These are phyloP conservation scores for Lates calcarifer DNA, from an alignment of 2,113 vertebrate species.

Conservation along the genomic window DNA sequence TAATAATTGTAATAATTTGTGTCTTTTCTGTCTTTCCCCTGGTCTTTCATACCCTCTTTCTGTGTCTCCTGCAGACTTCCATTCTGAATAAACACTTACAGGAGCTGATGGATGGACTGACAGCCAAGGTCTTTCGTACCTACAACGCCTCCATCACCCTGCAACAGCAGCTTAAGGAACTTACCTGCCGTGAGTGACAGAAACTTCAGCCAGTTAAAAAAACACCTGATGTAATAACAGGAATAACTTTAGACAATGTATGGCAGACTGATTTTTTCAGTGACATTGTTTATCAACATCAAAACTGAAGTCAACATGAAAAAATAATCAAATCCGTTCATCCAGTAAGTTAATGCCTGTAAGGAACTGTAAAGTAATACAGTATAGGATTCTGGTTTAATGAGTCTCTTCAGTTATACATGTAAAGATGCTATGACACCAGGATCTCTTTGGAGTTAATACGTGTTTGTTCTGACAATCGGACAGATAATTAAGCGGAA, in stretches of 20 bases:
- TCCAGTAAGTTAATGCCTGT: no score
- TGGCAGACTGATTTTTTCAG: no score
- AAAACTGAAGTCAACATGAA: no score
- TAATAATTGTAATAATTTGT: background rate
- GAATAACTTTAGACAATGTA: no score
- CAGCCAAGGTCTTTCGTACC: constrained; percentile 98
- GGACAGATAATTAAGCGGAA: constrained; percentile 6
- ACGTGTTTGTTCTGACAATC: background rate
- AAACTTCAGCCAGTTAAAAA: background rate
- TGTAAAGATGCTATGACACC: background rate
- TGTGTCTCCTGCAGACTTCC: constrained; percentile 92
- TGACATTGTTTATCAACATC: no score
- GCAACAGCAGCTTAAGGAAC: constrained; percentile 96
- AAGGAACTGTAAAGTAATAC: no score
- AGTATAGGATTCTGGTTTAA: no score
- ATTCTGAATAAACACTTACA: constrained; percentile 99
- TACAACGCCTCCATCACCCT: constrained; percentile 99
- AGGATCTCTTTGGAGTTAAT: background rate
- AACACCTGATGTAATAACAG: no score
- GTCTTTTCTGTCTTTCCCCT: background rate
- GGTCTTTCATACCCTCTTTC: constrained; percentile 37
- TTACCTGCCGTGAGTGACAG: constrained; percentile 90
- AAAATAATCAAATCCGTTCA: no score
- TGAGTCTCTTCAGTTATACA: no score
- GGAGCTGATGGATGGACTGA: constrained; percentile 98